Base-by-base conservation (phyloP, 2,113 vertebrate species). In the Ivindomyrus marchei region DNA sequence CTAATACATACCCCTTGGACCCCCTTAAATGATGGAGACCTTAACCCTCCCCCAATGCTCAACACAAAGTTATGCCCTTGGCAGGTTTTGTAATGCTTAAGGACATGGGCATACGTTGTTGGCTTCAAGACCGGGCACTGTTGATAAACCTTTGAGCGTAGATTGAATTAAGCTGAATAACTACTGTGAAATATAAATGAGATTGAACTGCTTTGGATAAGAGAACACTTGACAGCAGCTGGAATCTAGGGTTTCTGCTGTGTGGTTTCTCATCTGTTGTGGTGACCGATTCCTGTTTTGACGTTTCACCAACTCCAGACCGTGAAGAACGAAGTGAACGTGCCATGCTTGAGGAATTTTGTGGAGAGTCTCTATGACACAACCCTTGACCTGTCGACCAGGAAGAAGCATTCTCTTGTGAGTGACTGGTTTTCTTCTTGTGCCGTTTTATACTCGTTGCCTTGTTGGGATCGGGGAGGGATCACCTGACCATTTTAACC, bases 241-340 rank as follows among this genome's bases (percentile, higher is more conserved):
- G 62, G 10, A 70, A 39, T 49, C 21, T 49, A 49, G 24, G 46
- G 49, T 53, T 58, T 42, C 36, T 45, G 19, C 21, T 45, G 56
- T 62, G 39, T 52, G 49, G 5, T 3, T 46, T 15, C 52, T 39
- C 10, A 3, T 36, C 36, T n/a, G 39, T 42, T 4, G 39, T 62
- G 87, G 36, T 83, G 45, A 80, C 31, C 0, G 8, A 85, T 36
- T 84, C 36, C 36, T 50, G 27, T 87, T 17, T 87, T 49, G 45
- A 36, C 8, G n/a, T 46, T 87, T 86, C 42, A 52, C 24, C 13
- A 5, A 91, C 92, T 96, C 39, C 94, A 99, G 98, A 96, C 97
- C 91, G 98, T 99, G 92, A 99, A 99, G 95, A 99, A 99, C 91
- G 98, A 99, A 95, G 98, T 99, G 92, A 99, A 99, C 88, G 98